A percentile compares a stretch with the other conserved stretches of the same genome.
These are phyloP conservation scores for Heteromormyrus szaboi DNA, from an alignment of 2,797 vertebrate genomes.

Conservation along the genomic window DNA sequence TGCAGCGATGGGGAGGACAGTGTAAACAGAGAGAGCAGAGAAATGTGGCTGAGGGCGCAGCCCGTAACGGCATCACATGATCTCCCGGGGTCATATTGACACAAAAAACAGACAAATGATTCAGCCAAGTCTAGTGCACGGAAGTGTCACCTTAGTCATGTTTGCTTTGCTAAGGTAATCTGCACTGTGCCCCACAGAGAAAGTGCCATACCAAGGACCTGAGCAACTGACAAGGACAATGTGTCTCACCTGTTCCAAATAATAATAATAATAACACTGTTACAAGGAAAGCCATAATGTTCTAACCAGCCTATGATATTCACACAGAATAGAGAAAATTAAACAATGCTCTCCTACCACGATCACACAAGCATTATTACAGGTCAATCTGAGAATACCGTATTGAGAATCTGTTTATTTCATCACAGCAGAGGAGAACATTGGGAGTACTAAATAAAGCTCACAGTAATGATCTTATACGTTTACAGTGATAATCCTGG, in stretches of 20 bases:
- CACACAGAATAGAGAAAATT: background rate
- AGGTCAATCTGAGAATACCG: background rate
- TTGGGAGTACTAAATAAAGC: background rate
- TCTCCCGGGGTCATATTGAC: conserved; percentile 22
- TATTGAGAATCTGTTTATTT: background rate
- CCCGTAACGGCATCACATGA: conserved; percentile 19
- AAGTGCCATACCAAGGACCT: background rate
- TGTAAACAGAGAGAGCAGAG: background rate
- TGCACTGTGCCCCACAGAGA: background rate
- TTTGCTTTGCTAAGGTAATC: conserved; percentile 46
- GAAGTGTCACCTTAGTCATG: conserved; percentile 33
- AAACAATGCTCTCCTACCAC: background rate
- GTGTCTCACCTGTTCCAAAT: background rate
- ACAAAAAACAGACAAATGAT: conserved; percentile 26
- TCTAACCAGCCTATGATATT: background rate
- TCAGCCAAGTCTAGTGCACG: conserved; percentile 4
- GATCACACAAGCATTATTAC: background rate
- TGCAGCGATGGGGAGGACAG: background rate
- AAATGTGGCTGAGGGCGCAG: background rate
- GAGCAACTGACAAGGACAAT: background rate
- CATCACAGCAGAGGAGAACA: background rate
- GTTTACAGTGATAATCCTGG: background rate
- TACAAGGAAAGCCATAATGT: background rate
- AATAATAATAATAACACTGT: background rate
- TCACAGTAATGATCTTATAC: background rate